A percentile compares a stretch with the other conserved stretches of the same genome.
These are phyloP conservation scores for Andrena cerasifolii DNA, from an alignment of 1,140 invertebrate species.

Conservation along the genomic window DNA sequence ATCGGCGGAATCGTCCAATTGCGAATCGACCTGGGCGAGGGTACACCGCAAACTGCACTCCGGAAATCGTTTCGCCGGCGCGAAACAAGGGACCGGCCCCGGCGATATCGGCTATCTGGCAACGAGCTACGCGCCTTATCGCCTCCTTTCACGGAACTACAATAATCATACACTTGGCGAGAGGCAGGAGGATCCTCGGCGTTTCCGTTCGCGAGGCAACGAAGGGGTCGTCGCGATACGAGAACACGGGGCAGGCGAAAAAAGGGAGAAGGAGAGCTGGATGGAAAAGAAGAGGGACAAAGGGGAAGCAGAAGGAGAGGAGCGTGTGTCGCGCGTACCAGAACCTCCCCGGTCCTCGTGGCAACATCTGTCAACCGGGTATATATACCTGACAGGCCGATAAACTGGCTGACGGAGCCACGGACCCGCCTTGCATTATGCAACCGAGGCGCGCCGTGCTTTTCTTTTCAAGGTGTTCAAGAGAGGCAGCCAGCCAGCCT, in stretches of 20 bases:
- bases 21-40: too few relatives aligned
- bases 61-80: constrained; percentile 26
- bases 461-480: constrained; percentile 47
- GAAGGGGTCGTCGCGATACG: background rate
- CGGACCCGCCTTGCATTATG: constrained; percentile 62
- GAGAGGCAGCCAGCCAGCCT: constrained; percentile 16
- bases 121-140: constrained; percentile 32
- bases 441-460: constrained; percentile 50
- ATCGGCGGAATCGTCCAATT: constrained; percentile 22
- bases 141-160: constrained; percentile 27
- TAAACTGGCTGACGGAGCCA: constrained; percentile 63
- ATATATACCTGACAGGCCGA: constrained; percentile 59
- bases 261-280: background rate
- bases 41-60: too few relatives aligned
- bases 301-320: constrained; percentile 3
- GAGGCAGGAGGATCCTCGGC: background rate
- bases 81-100: background rate
- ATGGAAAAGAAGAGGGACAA: background rate
- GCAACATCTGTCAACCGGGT: constrained; percentile 62
- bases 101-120: constrained; percentile 26
- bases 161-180: constrained; percentile 25
- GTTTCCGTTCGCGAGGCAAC: background rate
- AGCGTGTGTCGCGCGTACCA: constrained; percentile 32
- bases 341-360: constrained; percentile 23
- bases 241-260: background rate